Evolutionary conservation across 1,140 invertebrate species (phyloP).

Genomic region (Drosophila prosaltans): DNA sequence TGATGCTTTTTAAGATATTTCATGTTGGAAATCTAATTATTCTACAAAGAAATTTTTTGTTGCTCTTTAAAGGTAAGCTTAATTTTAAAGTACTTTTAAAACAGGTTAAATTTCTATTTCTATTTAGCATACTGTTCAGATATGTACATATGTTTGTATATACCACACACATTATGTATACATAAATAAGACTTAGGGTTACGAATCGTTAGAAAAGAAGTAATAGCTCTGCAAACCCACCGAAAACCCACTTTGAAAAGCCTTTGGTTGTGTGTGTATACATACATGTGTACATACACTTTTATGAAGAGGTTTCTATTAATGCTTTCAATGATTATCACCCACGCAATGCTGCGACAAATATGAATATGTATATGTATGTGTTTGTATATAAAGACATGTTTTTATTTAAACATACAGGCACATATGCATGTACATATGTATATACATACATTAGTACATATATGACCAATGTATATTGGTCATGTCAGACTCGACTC

Average conservation of each 20-base stretch:
- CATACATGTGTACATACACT: background rate
- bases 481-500: conserved; percentile 3
- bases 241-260: background rate
- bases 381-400: background rate
- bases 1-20: no score
- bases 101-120: no score
- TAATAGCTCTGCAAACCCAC: background rate
- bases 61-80: no score
- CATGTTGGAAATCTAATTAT: no score
- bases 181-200: background rate
- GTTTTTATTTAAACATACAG: background rate
- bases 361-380: conserved; percentile 1
- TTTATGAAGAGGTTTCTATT: background rate
- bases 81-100: no score
- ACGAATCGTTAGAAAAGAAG: background rate
- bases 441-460: background rate
- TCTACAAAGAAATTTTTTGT: no score
- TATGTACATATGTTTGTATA: no score
- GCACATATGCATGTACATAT: no score
- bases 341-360: conserved; percentile 4
- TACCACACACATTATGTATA: background rate
- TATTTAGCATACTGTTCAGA: no score
- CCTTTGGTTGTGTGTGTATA: background rate
- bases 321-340: conserved; percentile 15
- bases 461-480: background rate